These are phyloP conservation scores for Nematolebias whitei DNA, from an alignment of 2,113 vertebrate species.

Conservation along the genomic window DNA sequence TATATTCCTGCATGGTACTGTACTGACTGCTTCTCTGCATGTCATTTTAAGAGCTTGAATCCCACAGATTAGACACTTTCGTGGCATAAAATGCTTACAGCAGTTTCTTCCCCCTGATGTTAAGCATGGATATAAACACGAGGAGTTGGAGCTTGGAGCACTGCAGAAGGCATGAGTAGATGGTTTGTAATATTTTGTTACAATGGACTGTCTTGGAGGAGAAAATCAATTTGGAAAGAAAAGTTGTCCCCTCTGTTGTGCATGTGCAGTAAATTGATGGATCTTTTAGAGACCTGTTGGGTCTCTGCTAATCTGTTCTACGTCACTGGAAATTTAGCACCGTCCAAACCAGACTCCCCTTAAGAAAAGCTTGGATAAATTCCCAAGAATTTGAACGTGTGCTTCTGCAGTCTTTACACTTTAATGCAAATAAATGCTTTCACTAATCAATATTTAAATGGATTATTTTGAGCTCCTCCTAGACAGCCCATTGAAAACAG, in stretches of 20 bases:
- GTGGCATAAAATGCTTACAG: constrained; percentile 34
- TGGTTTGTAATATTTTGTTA: constrained; percentile 31
- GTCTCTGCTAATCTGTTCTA: constrained; percentile 24
- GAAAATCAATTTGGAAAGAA: constrained; percentile 29
- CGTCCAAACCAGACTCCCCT: constrained; percentile 33
- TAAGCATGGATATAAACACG: constrained; percentile 67
- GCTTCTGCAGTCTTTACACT: not conserved
- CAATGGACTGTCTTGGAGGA: constrained; percentile 74
- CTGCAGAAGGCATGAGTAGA: constrained; percentile 64
- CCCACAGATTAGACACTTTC: constrained; percentile 47
- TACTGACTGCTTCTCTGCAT: constrained; percentile 78
- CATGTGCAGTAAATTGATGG: constrained; percentile 43
- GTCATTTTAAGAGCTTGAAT: constrained; percentile 59
- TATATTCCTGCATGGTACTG: constrained; percentile 77
- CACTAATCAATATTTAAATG: constrained; percentile 52
- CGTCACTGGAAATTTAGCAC: constrained; percentile 33
- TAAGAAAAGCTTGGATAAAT: constrained; percentile 28
- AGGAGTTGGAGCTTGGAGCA: constrained; percentile 48
- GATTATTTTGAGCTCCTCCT: constrained; percentile 67
- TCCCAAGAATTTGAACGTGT: constrained; percentile 36
- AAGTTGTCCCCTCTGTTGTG: constrained; percentile 11
- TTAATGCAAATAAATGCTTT: constrained; percentile 36
- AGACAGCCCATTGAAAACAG: constrained; percentile 70
- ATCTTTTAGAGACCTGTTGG: constrained; percentile 49
- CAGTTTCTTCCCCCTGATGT: constrained; percentile 34